These are phyloP conservation scores for Gambelia wislizenii DNA, from an alignment of 2,797 vertebrate species.

Conservation along the genomic window DNA sequence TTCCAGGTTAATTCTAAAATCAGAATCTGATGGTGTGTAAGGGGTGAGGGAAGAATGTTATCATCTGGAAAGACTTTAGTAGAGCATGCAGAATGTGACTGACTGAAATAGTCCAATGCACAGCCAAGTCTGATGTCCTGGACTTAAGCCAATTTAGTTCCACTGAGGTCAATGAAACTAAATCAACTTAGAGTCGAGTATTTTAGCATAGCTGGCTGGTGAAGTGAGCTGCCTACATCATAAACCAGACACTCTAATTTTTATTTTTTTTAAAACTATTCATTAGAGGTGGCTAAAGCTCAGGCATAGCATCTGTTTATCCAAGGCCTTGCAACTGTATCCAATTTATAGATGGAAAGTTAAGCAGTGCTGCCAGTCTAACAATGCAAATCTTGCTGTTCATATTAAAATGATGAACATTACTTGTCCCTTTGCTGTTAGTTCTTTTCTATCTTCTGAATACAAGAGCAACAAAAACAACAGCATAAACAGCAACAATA, in stretches of 20 bases:
- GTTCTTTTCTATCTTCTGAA: slow-evolving; percentile 61
- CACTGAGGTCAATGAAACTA: slow-evolving; percentile 23
- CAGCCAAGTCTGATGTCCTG: slow-evolving; percentile 12
- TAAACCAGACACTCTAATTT: neutral
- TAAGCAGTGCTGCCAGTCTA: slow-evolving; percentile 42
- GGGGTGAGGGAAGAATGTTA: neutral
- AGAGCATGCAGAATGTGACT: neutral
- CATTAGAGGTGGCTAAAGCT: slow-evolving; percentile 45
- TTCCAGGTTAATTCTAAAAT: neutral
- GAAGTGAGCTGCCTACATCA: slow-evolving; percentile 1
- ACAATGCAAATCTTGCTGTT: slow-evolving; percentile 14
- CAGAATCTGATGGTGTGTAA: neutral
- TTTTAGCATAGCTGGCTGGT: slow-evolving; percentile 16
- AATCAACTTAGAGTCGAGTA: slow-evolving; percentile 25
- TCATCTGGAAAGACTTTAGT: neutral
- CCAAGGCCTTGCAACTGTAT: slow-evolving; percentile 46
- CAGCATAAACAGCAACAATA: neutral
- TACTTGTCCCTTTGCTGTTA: neutral
- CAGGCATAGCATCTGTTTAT: slow-evolving; percentile 49
- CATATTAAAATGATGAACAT: neutral
- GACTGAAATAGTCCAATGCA: neutral
- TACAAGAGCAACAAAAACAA: neutral
- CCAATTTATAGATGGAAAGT: slow-evolving; percentile 49
- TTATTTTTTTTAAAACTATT: slow-evolving; percentile 6
- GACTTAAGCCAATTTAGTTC: slow-evolving; percentile 18